A percentile compares a stretch with the other conserved stretches of the same genome.
phyloP scores from a whole-genome alignment of 2,113 vertebrate species.

The Vireo altiloquus region DNA sequence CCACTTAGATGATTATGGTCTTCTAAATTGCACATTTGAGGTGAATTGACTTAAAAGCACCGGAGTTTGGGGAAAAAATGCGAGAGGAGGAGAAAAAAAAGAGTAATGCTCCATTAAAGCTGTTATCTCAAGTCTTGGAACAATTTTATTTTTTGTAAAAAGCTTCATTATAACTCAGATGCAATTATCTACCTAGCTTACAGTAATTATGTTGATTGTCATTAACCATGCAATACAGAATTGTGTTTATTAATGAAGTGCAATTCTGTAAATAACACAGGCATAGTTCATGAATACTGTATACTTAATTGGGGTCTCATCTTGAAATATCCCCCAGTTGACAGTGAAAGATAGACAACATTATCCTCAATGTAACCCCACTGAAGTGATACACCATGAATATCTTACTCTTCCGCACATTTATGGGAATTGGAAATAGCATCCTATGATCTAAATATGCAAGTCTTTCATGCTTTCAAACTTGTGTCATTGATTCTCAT shows the following conservation, averaged over 20 bases:
- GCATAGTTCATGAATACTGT: background rate
- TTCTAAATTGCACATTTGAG: background rate
- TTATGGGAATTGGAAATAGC: background rate
- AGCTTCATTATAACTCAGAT: background rate
- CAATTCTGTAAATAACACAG: background rate
- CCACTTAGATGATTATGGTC: background rate
- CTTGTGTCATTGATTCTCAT: background rate
- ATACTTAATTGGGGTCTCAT: background rate
- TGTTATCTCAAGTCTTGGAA: background rate
- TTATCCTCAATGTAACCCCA: background rate
- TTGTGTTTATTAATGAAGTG: background rate
- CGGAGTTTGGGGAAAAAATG: rapidly evolving
- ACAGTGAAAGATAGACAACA: background rate
- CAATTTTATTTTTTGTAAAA: background rate
- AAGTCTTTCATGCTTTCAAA: background rate
- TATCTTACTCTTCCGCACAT: background rate
- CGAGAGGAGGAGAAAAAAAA: rapidly evolving
- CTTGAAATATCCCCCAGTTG: background rate
- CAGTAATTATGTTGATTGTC: background rate
- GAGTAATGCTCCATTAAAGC: background rate
- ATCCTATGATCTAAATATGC: background rate
- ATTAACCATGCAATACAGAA: background rate
- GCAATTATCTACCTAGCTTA: background rate
- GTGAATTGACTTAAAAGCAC: background rate
- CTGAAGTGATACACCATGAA: background rate